Conservation (phyloP, 2,888 invertebrate genomes). For the Ichneumoninae sp. region DNA sequence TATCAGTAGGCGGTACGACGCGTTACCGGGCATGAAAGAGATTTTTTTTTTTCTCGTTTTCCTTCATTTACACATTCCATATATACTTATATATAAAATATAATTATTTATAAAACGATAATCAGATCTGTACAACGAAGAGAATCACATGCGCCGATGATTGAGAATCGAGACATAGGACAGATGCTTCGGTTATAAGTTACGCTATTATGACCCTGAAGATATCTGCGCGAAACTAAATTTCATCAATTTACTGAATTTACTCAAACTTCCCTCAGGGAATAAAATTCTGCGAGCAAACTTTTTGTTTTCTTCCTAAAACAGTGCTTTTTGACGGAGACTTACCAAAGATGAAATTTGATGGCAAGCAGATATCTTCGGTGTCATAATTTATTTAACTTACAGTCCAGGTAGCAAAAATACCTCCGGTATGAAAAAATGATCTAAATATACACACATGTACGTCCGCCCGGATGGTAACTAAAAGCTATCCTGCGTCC, state of each 20-base stretch:
- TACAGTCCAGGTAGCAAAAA: not conserved
- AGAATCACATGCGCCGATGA: conserved; percentile 61
- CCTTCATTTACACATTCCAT: conserved; percentile 27
- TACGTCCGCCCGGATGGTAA: no score
- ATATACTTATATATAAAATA: conserved; percentile 62
- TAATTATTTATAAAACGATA: conserved; percentile 56
- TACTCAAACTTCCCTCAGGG: no score
- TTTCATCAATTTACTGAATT: not conserved
- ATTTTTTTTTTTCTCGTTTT: conserved; percentile 4
- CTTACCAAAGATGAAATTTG: no score
- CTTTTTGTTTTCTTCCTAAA: no score
- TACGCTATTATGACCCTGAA: not conserved
- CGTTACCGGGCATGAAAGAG: conserved; percentile 56
- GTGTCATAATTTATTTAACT: not conserved
- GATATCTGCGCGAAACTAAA: not conserved
- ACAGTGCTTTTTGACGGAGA: no score
- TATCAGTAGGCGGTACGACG: conserved; percentile 47
- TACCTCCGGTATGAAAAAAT: no score
- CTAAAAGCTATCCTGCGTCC: no score
- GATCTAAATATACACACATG: no score
- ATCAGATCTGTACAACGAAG: conserved; percentile 78
- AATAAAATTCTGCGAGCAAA: no score
- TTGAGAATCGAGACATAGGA: conserved; percentile 35
- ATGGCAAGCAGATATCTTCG: no score
- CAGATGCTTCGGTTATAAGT: not conserved